phyloP scores from a whole-genome alignment of 2,797 vertebrate genomes.

The Muscicapa striata region DNA sequence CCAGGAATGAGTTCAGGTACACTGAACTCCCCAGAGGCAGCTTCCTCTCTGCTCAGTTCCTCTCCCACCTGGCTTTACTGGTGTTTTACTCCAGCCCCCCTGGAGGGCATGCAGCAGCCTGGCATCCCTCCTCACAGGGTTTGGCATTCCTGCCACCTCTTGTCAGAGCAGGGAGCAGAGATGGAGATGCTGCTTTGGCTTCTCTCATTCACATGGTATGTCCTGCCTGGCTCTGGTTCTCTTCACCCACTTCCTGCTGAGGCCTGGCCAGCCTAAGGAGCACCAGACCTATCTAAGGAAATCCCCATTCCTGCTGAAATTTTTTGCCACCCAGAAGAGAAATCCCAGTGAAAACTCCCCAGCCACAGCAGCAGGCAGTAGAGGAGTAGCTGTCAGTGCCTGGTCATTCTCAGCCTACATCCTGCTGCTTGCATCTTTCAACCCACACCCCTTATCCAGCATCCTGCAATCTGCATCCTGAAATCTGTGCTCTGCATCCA shows the following conservation, averaged over 20 bases:
- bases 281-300: background rate
- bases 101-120: fast-evolving
- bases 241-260: background rate
- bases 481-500: background rate
- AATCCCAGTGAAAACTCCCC: conserved; percentile 14
- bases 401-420: background rate
- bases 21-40: fast-evolving
- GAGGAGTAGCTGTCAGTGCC: background rate
- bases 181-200: background rate
- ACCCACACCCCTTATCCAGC: no score
- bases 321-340: background rate
- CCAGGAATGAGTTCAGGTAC: background rate
- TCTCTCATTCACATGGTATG: fast-evolving
- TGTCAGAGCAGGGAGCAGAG: fast-evolving
- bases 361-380: background rate
- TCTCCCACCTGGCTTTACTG: fast-evolving
- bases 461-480: background rate
- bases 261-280: background rate
- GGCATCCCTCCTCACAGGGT: fast-evolving
- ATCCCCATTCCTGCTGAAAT: background rate
- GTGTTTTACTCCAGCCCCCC: background rate
- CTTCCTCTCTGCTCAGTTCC: background rate
- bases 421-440: background rate
- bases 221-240: background rate
- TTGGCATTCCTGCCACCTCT: background rate